phyloP scores from a whole-genome alignment of 2,113 vertebrate species.

The Shinisaurus crocodilurus region DNA sequence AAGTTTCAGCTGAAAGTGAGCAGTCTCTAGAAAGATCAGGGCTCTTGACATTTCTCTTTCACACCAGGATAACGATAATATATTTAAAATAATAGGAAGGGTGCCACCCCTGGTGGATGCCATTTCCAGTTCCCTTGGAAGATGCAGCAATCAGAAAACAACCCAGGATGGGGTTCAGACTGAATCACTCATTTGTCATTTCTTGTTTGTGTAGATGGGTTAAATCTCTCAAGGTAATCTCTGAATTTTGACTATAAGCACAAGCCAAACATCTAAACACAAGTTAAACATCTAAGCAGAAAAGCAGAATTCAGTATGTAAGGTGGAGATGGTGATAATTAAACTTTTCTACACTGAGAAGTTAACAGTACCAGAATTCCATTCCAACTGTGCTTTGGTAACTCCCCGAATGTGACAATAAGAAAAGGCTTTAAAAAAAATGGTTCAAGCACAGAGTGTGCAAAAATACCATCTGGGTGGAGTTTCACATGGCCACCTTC shows the following conservation, averaged over 20 bases:
- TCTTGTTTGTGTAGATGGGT: not conserved
- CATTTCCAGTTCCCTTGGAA: not conserved
- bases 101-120: not conserved
- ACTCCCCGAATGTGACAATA: not conserved
- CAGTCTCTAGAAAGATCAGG: not conserved
- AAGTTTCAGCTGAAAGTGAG: not conserved
- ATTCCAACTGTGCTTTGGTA: not conserved
- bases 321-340: not conserved
- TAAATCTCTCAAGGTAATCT: not conserved
- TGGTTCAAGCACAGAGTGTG: not conserved
- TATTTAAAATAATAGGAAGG: not conserved
- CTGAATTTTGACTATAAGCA: not conserved
- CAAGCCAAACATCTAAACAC: not conserved
- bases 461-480: not conserved
- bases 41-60: not conserved
- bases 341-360: not conserved
- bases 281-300: not conserved
- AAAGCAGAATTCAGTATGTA: not conserved
- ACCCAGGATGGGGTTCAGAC: not conserved
- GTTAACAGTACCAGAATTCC: not conserved
- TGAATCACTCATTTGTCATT: not conserved
- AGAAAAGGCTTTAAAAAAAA: not conserved
- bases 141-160: not conserved
- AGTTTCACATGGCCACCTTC: not conserved
- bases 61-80: not conserved